Conservation (phyloP, 1,140 invertebrate species). For the Hyposmocoma kahamanoa region DNA sequence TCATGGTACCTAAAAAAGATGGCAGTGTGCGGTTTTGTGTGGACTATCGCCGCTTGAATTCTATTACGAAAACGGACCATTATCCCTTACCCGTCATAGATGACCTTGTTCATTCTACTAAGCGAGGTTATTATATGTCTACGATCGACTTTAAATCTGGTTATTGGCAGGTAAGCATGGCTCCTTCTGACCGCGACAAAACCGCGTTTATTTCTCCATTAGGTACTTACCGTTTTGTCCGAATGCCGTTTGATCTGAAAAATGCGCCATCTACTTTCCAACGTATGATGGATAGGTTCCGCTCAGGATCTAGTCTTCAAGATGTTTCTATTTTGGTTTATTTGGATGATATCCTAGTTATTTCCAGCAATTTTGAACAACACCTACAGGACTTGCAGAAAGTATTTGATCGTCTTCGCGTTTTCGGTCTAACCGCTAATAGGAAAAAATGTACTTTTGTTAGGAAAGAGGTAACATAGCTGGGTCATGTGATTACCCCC, state of each 20-base stretch:
- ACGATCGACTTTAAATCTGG: constrained; percentile 55
- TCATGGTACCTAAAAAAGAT: constrained; percentile 64
- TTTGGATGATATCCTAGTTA: constrained; percentile 47
- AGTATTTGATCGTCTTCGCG: constrained; percentile 11
- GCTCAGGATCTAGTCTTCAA: constrained; percentile 8
- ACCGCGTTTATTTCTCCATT: constrained; percentile 50
- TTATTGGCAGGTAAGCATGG: constrained; percentile 54
- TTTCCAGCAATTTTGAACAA: constrained; percentile 31
- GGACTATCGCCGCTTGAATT: constrained; percentile 48
- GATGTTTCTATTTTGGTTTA: constrained; percentile 25
- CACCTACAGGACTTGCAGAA: constrained; percentile 27
- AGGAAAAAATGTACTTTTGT: constrained; percentile 36
- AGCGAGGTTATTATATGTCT: constrained; percentile 9
- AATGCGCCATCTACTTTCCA: constrained; percentile 49
- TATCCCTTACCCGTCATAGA: constrained; percentile 72
- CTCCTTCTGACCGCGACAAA: constrained; percentile 33
- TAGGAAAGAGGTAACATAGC: constrained; percentile 21
- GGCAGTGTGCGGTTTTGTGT: constrained; percentile 26
- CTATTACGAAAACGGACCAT: constrained; percentile 28
- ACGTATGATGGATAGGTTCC: constrained; percentile 32
- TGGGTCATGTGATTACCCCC: constrained; percentile 44
- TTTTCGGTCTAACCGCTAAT: constrained; percentile 16
- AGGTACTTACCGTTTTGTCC: constrained; percentile 32
- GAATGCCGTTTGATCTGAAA: constrained; percentile 39
- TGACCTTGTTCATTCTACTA: constrained; percentile 53